These are phyloP conservation scores for Ptychochromis oligacanthus DNA, from an alignment of 2,113 vertebrate species.

Conservation along the genomic window DNA sequence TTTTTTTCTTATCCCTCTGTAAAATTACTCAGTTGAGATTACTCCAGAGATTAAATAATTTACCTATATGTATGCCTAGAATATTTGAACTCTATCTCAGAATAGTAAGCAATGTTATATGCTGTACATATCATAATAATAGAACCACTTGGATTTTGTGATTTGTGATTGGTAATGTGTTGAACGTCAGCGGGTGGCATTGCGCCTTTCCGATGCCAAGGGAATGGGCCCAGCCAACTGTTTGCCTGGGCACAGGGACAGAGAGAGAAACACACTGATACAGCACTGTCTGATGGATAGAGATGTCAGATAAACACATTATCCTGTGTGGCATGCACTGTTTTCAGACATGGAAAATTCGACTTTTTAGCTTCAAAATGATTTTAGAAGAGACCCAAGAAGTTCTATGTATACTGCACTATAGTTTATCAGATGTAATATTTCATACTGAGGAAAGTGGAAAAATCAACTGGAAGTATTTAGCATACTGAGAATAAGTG, in stretches of 20 bases:
- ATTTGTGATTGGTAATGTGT: slow-evolving; percentile 16
- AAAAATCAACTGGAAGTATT: not conserved
- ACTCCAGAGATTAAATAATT: not conserved
- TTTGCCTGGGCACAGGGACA: slow-evolving; percentile 44
- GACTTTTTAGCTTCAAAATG: not conserved
- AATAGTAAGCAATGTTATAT: slow-evolving; percentile 15
- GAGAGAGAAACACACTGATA: slow-evolving; percentile 12
- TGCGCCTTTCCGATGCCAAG: not conserved
- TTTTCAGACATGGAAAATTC: slow-evolving; percentile 25
- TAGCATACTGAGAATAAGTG: not conserved
- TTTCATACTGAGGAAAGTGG: not conserved
- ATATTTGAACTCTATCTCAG: slow-evolving; percentile 3
- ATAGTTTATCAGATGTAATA: not conserved
- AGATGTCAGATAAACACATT: slow-evolving; percentile 44
- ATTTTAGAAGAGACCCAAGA: not conserved
- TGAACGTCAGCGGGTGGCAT: slow-evolving; percentile 32
- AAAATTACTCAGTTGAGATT: slow-evolving; percentile 16
- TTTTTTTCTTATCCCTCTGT: not conserved
- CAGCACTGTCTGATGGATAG: slow-evolving; percentile 10
- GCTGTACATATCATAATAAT: not conserved
- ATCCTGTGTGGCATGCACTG: slow-evolving; percentile 29
- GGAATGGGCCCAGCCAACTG: slow-evolving; percentile 41
- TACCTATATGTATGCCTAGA: not conserved
- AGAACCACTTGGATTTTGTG: slow-evolving; percentile 10
- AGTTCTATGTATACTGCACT: not conserved